phyloP scores from a whole-genome alignment of 2,888 invertebrate genomes.

The Brachyptera risi region DNA sequence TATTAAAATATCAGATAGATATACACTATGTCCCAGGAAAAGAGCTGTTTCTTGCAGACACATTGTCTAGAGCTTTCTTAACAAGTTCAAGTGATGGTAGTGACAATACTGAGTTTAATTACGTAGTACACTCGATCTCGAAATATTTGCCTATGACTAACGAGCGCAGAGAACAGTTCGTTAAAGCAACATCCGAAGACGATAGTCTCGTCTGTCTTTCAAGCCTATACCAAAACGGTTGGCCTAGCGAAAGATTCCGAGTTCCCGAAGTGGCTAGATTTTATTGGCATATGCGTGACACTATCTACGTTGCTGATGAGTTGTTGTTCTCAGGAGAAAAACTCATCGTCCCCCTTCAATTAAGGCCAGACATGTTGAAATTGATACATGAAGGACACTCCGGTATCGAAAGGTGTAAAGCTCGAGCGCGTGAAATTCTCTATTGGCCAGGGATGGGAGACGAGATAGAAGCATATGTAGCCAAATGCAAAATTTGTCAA shows the following conservation, averaged over 20 bases:
- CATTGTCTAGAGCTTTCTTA: not conserved
- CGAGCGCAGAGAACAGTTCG: not conserved
- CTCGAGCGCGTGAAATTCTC: not conserved
- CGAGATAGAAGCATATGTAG: too few relatives aligned
- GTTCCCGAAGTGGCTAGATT: not conserved
- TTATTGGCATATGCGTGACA: conserved; percentile 7
- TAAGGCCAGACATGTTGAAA: conserved; percentile 2
- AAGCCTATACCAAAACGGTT: not conserved
- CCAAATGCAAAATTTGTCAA: conserved; percentile 4
- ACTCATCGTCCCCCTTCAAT: conserved; percentile 6
- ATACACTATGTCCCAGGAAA: not conserved
- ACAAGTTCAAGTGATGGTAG: not conserved
- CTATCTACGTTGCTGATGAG: conserved; percentile 6
- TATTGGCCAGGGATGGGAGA: too few relatives aligned
- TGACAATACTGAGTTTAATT: not conserved
- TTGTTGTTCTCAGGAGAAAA: conserved; percentile 9
- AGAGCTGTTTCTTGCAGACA: not conserved
- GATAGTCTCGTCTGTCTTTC: not conserved
- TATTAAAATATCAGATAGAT: not conserved
- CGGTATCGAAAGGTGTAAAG: conserved; percentile 12
- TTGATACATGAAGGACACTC: conserved; percentile 15
- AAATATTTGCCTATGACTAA: not conserved
- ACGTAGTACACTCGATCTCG: not conserved
- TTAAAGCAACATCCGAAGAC: too few relatives aligned
- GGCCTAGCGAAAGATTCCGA: not conserved